phyloP scores from a whole-genome alignment of 2,888 invertebrate species.

The Cantharis flavilabris region DNA sequence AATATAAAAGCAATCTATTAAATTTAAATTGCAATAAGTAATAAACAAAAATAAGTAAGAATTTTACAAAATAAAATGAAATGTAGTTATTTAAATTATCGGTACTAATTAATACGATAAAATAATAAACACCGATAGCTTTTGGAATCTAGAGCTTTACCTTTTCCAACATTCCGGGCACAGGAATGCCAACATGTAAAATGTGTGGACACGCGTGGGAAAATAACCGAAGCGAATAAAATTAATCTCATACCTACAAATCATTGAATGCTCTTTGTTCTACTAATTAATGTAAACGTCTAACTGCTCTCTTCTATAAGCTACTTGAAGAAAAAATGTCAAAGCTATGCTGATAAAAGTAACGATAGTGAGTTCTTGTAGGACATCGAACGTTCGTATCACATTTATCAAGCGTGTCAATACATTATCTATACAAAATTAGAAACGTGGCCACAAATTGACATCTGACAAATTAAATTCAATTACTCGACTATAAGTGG shows the following conservation, averaged over 20 bases:
- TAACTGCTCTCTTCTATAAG: constrained; percentile 22
- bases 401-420: constrained; percentile 24
- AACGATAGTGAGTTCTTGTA: constrained; percentile 25
- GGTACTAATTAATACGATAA: constrained; percentile 14
- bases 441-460: constrained; percentile 21
- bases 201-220: constrained; percentile 49
- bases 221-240: constrained; percentile 44
- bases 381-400: constrained; percentile 27
- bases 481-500: constrained; percentile 29
- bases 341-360: constrained; percentile 26
- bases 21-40: neutral
- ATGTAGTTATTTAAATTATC: neutral
- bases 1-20: neutral
- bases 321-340: constrained; percentile 25
- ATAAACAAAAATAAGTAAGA: neutral
- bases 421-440: constrained; percentile 24
- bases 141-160: constrained; percentile 37
- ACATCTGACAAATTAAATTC: constrained; percentile 35
- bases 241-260: constrained; percentile 40
- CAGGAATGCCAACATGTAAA: constrained; percentile 47
- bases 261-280: constrained; percentile 42
- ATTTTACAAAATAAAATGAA: neutral
- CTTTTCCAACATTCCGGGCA: constrained; percentile 42
- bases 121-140: constrained; percentile 24
- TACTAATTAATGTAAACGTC: constrained; percentile 25